Conservation (phyloP, 2,797 vertebrate genomes). For the Acestrorhynchus altus region DNA sequence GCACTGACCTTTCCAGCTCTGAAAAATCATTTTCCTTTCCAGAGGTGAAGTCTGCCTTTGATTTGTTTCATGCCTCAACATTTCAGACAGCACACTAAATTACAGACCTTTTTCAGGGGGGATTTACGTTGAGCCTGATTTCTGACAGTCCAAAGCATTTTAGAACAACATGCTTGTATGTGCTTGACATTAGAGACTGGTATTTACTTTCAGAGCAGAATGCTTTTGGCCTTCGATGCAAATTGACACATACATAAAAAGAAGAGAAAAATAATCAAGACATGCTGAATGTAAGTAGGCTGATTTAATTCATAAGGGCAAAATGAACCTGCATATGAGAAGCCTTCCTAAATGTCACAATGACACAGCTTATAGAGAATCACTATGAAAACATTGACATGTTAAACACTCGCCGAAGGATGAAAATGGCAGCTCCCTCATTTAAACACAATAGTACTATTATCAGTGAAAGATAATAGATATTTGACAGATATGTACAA, state of each 20-base stretch:
- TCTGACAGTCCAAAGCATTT: neutral
- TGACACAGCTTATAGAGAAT: conserved; percentile 23
- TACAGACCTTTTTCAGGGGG: neutral
- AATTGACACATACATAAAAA: neutral
- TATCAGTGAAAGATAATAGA: conserved; percentile 42
- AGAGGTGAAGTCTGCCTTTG: conserved; percentile 1
- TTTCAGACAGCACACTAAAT: conserved; percentile 17
- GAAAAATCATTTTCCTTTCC: conserved; percentile 16
- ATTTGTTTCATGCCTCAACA: conserved; percentile 11
- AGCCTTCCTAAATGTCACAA: conserved; percentile 17
- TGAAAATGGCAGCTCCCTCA: conserved; percentile 46
- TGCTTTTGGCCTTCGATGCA: neutral
- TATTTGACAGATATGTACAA: conserved; percentile 50
- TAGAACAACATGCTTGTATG: no score
- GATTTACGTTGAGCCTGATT: neutral
- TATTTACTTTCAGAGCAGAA: no score
- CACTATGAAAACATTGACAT: conserved; percentile 37
- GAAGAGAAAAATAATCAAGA: neutral
- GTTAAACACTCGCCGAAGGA: conserved; percentile 38
- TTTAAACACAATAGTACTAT: conserved; percentile 52
- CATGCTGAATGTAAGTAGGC: no score
- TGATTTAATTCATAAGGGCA: neutral
- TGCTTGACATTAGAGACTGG: no score
- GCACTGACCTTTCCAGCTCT: conserved; percentile 1
- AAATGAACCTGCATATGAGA: neutral